Evolutionary conservation across 2,797 vertebrate species (phyloP).

Genomic region (Cygnus olor): DNA sequence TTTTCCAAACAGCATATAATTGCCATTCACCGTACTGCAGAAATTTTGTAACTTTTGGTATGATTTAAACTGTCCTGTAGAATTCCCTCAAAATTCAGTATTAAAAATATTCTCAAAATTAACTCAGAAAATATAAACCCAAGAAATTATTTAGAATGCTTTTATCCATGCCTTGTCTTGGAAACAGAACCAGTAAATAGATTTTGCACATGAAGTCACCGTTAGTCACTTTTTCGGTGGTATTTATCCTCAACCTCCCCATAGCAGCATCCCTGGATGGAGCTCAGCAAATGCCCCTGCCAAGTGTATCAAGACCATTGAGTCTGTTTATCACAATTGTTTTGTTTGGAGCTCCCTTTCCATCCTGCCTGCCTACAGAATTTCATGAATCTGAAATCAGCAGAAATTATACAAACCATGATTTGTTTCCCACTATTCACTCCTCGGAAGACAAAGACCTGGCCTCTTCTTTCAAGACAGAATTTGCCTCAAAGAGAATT

Average conservation of each 20-base stretch:
- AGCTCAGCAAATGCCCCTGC: not conserved
- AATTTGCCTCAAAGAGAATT: not conserved
- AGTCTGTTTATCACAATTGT: not conserved
- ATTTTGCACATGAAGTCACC: not conserved
- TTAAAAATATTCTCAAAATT: not conserved
- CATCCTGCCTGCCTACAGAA: not conserved
- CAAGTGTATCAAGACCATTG: not conserved
- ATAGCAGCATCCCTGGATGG: not conserved
- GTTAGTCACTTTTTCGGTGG: not conserved
- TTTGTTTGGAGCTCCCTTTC: slow-evolving; percentile 25
- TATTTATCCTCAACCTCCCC: not conserved
- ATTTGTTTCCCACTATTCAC: not conserved
- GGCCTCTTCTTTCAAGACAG: not conserved
- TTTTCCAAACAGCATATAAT: not conserved
- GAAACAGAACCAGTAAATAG: not conserved
- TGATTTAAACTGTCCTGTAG: not conserved
- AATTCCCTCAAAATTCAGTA: not conserved
- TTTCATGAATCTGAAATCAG: not conserved
- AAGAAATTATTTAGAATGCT: not conserved
- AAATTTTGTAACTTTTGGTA: not conserved
- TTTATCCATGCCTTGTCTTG: not conserved
- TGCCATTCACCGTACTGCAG: not conserved
- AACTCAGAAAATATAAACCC: not conserved
- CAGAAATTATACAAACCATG: not conserved
- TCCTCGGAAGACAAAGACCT: not conserved